Base-by-base conservation (phyloP, 2,888 invertebrate species). In the Agonopterix heracliana region DNA sequence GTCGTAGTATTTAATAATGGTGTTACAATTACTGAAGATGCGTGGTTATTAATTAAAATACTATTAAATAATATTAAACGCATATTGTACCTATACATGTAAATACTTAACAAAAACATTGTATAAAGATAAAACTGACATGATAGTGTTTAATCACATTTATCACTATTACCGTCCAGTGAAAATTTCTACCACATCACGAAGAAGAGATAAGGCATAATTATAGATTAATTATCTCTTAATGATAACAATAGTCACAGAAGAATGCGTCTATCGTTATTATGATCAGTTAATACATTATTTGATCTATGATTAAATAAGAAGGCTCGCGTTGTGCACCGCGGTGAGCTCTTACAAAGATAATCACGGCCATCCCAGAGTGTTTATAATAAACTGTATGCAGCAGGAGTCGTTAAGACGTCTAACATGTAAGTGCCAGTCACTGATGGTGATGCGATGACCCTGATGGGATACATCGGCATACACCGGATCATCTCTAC, bases 311-410 rank as follows among this genome's bases (percentile, higher is more conserved):
- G 46, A 38, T 43, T 50, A 34, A 63, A 63, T 62, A 68, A 64
- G 60, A 66, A 66, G 53, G 52, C 43, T 47, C 53, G 45, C 53
- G 53, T 57, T 55, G 55, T 56, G 11, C 8, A 35, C 35, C 56
- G 54, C 55, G 45, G 10, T 26, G 41, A 11, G 13, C 9, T 41
- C 41, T 41, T 41, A 12, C 11, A 41, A 41, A 41, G 50, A 63
- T 66, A 65, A 72, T 65, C 65, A 64, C 56, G 62, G 61, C 60
- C 65, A 63, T 63, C 56, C 61, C 55, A 44, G 50, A 35, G 48
- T 55, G 60, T 62, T 62, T 61, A 66, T 66, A 64, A 71, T 68
- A 64, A 66, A 70, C 60, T 66, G 56, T 66, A 68, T 61, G 62
- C 62, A 59, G 50, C 61, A 59, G 60, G 61, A 62, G 66, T 72